Evolutionary conservation across 2,888 invertebrate species (phyloP).

Genomic region (Epirrhoe alternata): DNA sequence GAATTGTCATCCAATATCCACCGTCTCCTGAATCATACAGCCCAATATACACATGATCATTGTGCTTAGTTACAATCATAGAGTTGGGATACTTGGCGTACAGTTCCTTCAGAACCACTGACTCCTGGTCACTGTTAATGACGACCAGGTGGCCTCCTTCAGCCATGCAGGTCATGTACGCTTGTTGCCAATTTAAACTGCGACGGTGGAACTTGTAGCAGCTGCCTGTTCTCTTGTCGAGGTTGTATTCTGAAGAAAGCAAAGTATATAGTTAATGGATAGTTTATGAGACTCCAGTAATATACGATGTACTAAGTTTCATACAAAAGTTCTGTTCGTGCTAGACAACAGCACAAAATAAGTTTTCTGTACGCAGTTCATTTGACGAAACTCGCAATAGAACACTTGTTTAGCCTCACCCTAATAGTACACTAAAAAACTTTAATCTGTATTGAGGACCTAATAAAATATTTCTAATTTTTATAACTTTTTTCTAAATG

Average conservation of each 20-base stretch:
- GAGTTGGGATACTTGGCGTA: conserved; percentile 39
- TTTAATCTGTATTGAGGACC: too few species aligned
- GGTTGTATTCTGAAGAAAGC: conserved; percentile 24
- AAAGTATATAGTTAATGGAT: background rate
- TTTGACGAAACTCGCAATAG: too few species aligned
- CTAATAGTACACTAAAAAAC: too few species aligned
- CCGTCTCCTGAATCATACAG: conserved; percentile 51
- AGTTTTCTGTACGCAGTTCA: too few species aligned
- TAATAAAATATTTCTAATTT: too few species aligned
- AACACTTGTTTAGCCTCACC: too few species aligned
- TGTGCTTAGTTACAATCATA: conserved; percentile 36
- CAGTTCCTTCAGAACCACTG: conserved; percentile 46
- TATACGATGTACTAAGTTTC: background rate
- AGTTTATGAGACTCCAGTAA: background rate
- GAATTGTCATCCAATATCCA: conserved; percentile 53
- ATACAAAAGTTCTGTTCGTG: too few species aligned
- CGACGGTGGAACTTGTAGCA: conserved; percentile 65
- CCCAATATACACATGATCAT: conserved; percentile 46
- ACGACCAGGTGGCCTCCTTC: conserved; percentile 62
- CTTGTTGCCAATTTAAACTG: conserved; percentile 55
- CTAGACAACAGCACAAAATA: too few species aligned
- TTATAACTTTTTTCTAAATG: background rate
- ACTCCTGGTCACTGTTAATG: conserved; percentile 57
- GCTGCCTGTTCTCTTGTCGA: conserved; percentile 52
- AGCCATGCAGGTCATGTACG: conserved; percentile 58